Percentiles rank a stretch among this genome's conserved stretches.
Conservation (phyloP, 2,797 vertebrate genomes). For the Chromobotia macracanthus region DNA sequence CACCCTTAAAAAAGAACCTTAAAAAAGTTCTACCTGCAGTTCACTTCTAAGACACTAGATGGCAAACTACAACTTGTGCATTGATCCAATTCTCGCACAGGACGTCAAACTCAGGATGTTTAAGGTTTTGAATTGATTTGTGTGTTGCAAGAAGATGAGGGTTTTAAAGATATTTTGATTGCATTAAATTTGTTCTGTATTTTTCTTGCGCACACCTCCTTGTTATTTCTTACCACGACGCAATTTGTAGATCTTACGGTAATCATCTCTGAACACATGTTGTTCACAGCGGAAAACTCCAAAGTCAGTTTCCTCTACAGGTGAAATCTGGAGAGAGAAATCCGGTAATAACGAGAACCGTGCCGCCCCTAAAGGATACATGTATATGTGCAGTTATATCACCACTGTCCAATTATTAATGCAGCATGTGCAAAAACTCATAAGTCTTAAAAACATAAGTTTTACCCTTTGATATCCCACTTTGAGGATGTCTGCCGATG, state of each 20-base stretch:
- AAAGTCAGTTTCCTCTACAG: slow-evolving; percentile 52
- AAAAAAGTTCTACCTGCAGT: background rate
- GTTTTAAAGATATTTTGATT: background rate
- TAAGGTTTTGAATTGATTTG: too few relatives aligned
- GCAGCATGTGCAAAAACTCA: background rate
- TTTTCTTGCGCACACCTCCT: background rate
- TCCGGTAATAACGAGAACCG: background rate
- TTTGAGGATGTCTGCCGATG: background rate
- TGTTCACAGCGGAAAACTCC: slow-evolving; percentile 35
- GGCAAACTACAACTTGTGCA: background rate
- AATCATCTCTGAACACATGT: accelerated
- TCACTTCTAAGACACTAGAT: background rate
- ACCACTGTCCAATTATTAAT: background rate
- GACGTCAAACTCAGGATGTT: background rate
- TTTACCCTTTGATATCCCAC: accelerated
- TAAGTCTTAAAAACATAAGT: too few relatives aligned
- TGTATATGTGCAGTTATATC: background rate
- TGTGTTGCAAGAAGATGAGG: background rate
- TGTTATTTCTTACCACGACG: slow-evolving; percentile 60
- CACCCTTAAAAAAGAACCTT: too few relatives aligned
- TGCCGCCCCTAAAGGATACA: background rate
- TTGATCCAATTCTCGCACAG: background rate
- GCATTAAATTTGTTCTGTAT: background rate
- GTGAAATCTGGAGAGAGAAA: slow-evolving; percentile 54
- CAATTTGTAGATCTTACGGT: slow-evolving; percentile 21